Conservation (phyloP, 2,888 invertebrate genomes). For the Drosophila bunnanda region DNA sequence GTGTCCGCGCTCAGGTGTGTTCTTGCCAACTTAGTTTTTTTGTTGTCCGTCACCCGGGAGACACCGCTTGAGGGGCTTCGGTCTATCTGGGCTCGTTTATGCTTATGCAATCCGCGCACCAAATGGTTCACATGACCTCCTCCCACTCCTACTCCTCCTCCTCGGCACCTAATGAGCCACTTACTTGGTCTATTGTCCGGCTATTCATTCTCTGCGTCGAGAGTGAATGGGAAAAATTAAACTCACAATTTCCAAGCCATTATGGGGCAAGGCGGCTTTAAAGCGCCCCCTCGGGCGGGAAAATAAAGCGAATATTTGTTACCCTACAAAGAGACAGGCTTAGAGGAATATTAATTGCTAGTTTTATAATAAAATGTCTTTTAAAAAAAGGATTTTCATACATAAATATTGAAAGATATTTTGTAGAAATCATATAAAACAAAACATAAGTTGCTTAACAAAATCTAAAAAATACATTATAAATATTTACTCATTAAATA, state of each 20-base stretch:
- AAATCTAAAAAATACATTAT: background rate
- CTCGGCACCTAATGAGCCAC: constrained; percentile 44
- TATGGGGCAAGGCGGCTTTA: background rate
- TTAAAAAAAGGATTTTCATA: background rate
- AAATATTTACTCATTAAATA: background rate
- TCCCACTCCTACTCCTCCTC: constrained; percentile 44
- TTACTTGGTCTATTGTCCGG: constrained; percentile 27
- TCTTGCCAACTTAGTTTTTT: background rate
- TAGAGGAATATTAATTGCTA: background rate
- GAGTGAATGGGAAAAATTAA: constrained; percentile 31
- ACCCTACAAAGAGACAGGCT: background rate
- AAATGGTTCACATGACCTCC: constrained; percentile 71
- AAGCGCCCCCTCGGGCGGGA: background rate
- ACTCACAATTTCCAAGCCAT: constrained; percentile 25
- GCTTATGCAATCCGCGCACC: constrained; percentile 36
- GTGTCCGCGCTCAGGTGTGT: constrained; percentile 2
- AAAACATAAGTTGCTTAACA: background rate
- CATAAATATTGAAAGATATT: too few relatives aligned
- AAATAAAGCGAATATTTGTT: background rate
- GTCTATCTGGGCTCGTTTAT: constrained; percentile 1
- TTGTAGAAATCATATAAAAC: background rate
- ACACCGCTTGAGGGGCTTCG: constrained; percentile 4
- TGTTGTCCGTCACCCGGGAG: constrained; percentile 7
- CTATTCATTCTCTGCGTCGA: constrained; percentile 18
- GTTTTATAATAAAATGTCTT: background rate